These are phyloP conservation scores for Phalacrocorax brasilianus DNA, from an alignment of 2,113 vertebrate genomes.

Conservation along the genomic window DNA sequence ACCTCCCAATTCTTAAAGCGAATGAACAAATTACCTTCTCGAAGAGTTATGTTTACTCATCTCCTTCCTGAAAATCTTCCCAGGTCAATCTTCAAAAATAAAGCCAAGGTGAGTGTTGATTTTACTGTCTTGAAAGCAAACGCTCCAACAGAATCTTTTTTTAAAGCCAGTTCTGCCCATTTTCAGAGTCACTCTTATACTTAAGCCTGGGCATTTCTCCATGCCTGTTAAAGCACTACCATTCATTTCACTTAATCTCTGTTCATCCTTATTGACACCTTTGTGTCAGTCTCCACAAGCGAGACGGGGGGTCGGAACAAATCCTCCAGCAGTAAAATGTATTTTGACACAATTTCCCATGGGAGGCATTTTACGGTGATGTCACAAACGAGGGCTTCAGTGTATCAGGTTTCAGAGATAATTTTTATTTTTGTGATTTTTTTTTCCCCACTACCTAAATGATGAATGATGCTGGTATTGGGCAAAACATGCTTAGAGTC, in stretches of 20 bases:
- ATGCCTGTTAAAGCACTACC: neutral
- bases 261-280: neutral
- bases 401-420: neutral
- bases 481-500: neutral
- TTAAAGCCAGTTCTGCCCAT: neutral
- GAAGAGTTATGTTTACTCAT: constrained; percentile 13
- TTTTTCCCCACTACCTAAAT: neutral
- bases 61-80: constrained; percentile 39
- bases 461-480: neutral
- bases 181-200: neutral
- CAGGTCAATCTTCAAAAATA: constrained; percentile 14
- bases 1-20: neutral
- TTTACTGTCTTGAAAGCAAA: neutral
- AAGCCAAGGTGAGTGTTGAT: constrained; percentile 37
- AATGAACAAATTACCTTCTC: constrained; percentile 9
- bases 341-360: neutral
- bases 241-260: neutral
- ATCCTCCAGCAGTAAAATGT: neutral
- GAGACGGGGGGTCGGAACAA: neutral
- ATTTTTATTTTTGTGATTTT: neutral
- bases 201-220: neutral
- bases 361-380: neutral
- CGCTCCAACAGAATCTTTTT: neutral
- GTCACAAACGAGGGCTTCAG: neutral
- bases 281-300: neutral